Conservation (phyloP, 2,113 vertebrate species). For the Atherinomorus stipes region DNA sequence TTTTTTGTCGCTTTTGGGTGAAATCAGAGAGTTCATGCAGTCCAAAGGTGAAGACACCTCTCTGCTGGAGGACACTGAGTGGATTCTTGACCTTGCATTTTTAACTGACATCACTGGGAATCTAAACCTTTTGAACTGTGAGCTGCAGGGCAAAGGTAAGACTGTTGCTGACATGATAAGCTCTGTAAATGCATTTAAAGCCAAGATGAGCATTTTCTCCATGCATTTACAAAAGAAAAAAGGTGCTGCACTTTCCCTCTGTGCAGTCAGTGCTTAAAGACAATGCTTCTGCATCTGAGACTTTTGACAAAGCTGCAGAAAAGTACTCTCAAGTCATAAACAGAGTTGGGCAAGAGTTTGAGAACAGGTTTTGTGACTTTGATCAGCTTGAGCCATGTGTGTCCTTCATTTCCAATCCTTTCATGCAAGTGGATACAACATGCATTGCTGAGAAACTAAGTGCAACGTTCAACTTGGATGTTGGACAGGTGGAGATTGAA, state of each 20-base stretch:
- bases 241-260: constrained; percentile 55
- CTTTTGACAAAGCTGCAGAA: neutral
- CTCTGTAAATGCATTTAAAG: constrained; percentile 58
- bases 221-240: constrained; percentile 51
- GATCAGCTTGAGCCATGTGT: neutral
- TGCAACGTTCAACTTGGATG: no score
- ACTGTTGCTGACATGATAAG: neutral
- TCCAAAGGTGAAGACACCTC: constrained; percentile 3
- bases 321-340: constrained; percentile 45
- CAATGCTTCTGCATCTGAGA: constrained; percentile 36
- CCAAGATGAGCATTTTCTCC: constrained; percentile 56
- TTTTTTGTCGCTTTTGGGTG: no score
- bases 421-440: neutral
- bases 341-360: no score
- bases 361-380: constrained; percentile 13
- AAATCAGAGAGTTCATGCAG: constrained; percentile 14
- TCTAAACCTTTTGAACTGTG: constrained; percentile 51
- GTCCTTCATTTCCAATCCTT: constrained; percentile 18
- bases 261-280: constrained; percentile 31
- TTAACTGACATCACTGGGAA: constrained; percentile 39
- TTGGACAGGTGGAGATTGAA: no score
- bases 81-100: no score
- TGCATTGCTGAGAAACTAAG: constrained; percentile 23
- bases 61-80: constrained; percentile 3
- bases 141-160: constrained; percentile 64